phyloP scores from a whole-genome alignment of 2,797 vertebrate genomes.

The Anguilla megastoma region DNA sequence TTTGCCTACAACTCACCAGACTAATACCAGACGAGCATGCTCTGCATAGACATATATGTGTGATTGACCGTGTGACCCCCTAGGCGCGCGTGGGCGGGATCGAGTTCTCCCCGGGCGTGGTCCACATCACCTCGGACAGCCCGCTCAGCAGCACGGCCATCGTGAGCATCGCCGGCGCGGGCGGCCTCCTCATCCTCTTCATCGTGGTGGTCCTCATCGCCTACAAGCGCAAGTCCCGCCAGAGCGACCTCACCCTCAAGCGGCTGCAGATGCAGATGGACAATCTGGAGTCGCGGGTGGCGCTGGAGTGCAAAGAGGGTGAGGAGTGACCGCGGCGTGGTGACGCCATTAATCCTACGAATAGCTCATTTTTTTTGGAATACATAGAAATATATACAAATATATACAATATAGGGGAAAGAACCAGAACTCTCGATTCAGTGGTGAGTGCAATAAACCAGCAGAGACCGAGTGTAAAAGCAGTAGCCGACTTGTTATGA shows the following conservation, averaged over 20 bases:
- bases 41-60: neutral
- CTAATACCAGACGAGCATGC: too few relatives aligned
- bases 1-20: too few relatives aligned
- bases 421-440: too few relatives aligned
- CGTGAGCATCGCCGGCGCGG: conserved; percentile 90
- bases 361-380: too few relatives aligned
- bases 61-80: neutral
- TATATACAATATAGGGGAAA: too few relatives aligned
- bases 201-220: conserved; percentile 95
- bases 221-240: conserved; percentile 95
- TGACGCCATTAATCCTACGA: neutral
- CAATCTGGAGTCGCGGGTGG: conserved; percentile 97
- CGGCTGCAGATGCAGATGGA: conserved; percentile 99
- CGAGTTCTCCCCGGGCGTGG: conserved; percentile 94
- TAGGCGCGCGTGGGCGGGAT: conserved; percentile 95
- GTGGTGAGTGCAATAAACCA: neutral
- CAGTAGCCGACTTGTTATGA: neutral
- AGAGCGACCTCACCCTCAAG: conserved; percentile 95
- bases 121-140: conserved; percentile 95
- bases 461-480: neutral
- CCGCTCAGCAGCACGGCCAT: conserved; percentile 94
- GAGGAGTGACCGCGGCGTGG: conserved; percentile 20
- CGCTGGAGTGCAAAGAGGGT: conserved; percentile 99
- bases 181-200: conserved; percentile 91
- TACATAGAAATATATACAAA: too few relatives aligned